Evolutionary conservation across 2,113 vertebrate species (phyloP).

Genomic region (Mesocricetus auratus): DNA sequence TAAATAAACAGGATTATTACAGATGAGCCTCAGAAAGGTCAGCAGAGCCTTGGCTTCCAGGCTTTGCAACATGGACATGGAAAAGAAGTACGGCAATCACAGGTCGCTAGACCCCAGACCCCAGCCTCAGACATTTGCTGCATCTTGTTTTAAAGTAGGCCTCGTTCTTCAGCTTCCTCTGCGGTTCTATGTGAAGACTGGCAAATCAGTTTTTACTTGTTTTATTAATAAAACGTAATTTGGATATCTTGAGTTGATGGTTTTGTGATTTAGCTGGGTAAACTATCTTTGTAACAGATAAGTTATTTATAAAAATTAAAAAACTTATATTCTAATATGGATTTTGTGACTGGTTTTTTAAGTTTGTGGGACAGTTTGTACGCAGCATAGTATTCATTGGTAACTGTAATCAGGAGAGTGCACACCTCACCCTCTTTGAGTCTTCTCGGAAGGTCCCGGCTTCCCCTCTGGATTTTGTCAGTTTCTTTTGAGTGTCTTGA

Average conservation of each 20-base stretch:
- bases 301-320: constrained; percentile 99
- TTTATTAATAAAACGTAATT: constrained; percentile 96
- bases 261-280: constrained; percentile 99
- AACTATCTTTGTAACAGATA: constrained; percentile 99
- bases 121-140: constrained; percentile 91
- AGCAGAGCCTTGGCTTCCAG: constrained; percentile 86
- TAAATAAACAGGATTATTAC: constrained; percentile 86
- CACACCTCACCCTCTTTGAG: neutral
- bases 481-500: neutral
- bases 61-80: constrained; percentile 86
- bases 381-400: neutral
- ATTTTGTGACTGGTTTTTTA: constrained; percentile 87
- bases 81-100: constrained; percentile 85
- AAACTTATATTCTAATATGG: constrained; percentile 93
- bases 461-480: neutral
- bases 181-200: constrained; percentile 95
- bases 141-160: constrained; percentile 89
- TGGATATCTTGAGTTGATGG: constrained; percentile 97
- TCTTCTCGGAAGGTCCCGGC: neutral
- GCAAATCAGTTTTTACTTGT: constrained; percentile 94
- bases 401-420: neutral
- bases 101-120: constrained; percentile 87
- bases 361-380: constrained; percentile 61
- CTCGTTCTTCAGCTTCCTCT: constrained; percentile 94
- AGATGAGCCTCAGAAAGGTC: constrained; percentile 89